These are phyloP conservation scores for Aphrophora alni DNA, from an alignment of 2,888 invertebrate genomes.

Conservation along the genomic window DNA sequence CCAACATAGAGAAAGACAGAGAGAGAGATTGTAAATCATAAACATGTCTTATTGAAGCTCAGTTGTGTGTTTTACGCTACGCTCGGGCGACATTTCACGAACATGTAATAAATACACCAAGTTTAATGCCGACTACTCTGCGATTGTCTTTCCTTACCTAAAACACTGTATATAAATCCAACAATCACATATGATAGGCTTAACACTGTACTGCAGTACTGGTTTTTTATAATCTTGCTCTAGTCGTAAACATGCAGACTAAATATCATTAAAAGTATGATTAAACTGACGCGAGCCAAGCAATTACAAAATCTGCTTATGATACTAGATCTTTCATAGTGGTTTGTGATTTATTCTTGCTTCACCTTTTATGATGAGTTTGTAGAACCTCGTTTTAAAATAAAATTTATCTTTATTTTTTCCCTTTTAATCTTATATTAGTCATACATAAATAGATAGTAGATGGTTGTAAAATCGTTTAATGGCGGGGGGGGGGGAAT, in stretches of 20 bases:
- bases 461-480: too few species aligned
- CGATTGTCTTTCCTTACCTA: not conserved
- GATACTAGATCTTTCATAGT: not conserved
- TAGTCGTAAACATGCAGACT: not conserved
- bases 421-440: too few species aligned
- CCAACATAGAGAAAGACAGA: not conserved
- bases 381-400: too few species aligned
- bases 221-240: too few species aligned
- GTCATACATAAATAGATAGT: too few species aligned
- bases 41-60: conserved; percentile 2
- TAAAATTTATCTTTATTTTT: too few species aligned
- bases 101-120: not conserved
- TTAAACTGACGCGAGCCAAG: not conserved
- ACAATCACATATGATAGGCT: not conserved
- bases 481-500: too few species aligned
- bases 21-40: not conserved
- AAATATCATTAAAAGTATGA: not conserved
- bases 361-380: not conserved
- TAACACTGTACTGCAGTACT: not conserved
- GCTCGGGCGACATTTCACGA: not conserved
- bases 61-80: not conserved
- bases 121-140: not conserved
- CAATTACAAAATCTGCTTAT: not conserved
- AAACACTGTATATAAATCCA: not conserved
- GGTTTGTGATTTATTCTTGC: not conserved